Conservation (phyloP, 2,113 vertebrate species). For the Catharus minimus region DNA sequence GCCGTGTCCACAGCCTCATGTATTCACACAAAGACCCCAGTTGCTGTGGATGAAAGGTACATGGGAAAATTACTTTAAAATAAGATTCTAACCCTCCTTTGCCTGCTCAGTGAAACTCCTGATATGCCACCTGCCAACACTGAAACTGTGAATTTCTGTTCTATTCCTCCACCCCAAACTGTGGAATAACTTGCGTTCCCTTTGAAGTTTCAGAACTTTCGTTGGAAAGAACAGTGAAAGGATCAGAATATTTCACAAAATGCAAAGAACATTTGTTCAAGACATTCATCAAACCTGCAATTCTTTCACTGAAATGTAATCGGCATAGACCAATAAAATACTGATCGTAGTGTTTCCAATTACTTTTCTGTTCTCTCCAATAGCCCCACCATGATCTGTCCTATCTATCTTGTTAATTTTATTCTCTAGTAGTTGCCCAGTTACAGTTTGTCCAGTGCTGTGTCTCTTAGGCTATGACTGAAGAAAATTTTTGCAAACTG, state of each 20-base stretch:
- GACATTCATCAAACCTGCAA: neutral
- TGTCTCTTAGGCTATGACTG: neutral
- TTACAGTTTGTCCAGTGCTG: neutral
- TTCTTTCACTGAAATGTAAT: neutral
- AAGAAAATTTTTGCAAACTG: neutral
- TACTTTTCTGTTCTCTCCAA: neutral
- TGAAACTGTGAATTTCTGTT: neutral
- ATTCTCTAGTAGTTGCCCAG: neutral
- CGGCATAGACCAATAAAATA: neutral
- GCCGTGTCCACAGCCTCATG: fast-evolving
- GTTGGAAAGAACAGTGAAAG: neutral
- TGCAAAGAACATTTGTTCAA: neutral
- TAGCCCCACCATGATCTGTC: neutral
- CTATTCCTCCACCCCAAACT: neutral
- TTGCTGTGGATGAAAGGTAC: neutral
- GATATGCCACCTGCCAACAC: neutral
- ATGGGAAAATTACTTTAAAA: neutral
- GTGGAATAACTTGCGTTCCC: neutral
- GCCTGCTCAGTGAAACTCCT: neutral
- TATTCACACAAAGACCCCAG: neutral
- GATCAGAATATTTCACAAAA: neutral
- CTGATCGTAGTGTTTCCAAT: neutral
- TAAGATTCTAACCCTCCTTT: neutral
- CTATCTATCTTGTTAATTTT: neutral
- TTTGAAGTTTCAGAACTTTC: neutral